These are phyloP conservation scores for Listrodromus nycthemerus DNA, from an alignment of 2,888 invertebrate species.

Conservation along the genomic window DNA sequence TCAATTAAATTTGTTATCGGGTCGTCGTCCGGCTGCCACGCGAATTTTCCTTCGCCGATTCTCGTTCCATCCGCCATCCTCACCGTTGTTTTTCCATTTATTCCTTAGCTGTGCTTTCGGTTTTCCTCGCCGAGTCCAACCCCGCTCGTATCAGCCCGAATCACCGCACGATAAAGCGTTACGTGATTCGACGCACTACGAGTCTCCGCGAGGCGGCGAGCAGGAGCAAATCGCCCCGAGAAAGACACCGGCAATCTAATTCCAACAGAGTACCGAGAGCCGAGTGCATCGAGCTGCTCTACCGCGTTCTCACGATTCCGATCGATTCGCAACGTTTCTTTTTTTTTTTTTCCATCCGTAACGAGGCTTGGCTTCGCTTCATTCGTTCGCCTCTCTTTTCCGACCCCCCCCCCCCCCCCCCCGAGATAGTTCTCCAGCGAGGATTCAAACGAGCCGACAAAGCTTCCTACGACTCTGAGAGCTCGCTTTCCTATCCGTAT, in stretches of 20 bases:
- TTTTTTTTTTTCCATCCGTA: conserved; percentile 35
- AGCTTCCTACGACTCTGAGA: conserved; percentile 47
- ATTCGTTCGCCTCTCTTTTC: conserved; percentile 45
- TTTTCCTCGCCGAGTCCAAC: too few relatives aligned
- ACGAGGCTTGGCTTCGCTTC: conserved; percentile 47
- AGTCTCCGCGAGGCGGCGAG: conserved; percentile 1
- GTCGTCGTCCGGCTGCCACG: not conserved
- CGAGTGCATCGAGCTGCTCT: conserved; percentile 1
- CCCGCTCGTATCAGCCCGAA: too few relatives aligned
- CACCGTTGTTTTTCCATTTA: too few relatives aligned
- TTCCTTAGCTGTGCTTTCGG: too few relatives aligned
- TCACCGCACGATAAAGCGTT: not conserved
- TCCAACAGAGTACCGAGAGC: conserved; percentile 11
- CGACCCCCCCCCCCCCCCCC: conserved; percentile 35
- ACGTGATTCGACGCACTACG: not conserved
- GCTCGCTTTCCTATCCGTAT: conserved; percentile 27
- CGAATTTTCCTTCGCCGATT: too few relatives aligned
- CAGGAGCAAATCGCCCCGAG: conserved; percentile 1
- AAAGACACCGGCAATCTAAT: conserved; percentile 45
- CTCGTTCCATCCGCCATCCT: too few relatives aligned
- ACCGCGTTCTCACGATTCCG: conserved; percentile 67
- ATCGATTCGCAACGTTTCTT: conserved; percentile 63
- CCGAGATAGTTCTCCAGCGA: conserved; percentile 34
- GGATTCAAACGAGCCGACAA: conserved; percentile 66
- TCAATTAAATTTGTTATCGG: conserved; percentile 46